phyloP scores from a whole-genome alignment of 2,888 invertebrate species.

The Drosophila cyrtoloma region DNA sequence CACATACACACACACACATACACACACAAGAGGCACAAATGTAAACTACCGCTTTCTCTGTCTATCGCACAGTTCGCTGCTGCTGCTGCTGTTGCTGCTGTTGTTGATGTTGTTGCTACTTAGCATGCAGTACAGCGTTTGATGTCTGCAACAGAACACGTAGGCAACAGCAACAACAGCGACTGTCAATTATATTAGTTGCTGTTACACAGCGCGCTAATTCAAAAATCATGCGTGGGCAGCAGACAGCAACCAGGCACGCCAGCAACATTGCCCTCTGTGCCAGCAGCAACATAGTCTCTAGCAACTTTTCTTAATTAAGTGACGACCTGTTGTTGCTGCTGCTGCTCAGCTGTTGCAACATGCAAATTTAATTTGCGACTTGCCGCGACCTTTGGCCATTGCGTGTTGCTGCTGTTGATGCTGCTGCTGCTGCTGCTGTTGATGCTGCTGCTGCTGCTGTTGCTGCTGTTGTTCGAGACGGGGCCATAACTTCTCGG shows the following conservation, averaged over 20 bases:
- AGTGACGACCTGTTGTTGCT: slow-evolving; percentile 69
- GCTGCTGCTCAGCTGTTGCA: slow-evolving; percentile 45
- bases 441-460: slow-evolving; percentile 33
- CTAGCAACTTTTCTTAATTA: slow-evolving; percentile 72
- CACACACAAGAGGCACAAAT: slow-evolving; percentile 13
- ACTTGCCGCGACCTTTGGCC: slow-evolving; percentile 56
- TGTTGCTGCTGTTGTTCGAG: slow-evolving; percentile 10
- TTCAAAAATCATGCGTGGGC: slow-evolving; percentile 84
- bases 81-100: slow-evolving; percentile 20
- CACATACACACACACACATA: neutral
- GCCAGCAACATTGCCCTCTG: slow-evolving; percentile 60
- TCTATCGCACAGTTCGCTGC: slow-evolving; percentile 14
- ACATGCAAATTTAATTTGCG: slow-evolving; percentile 81
- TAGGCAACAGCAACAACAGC: slow-evolving; percentile 62
- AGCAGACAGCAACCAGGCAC: slow-evolving; percentile 56
- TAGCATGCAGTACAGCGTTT: slow-evolving; percentile 73
- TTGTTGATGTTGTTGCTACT: slow-evolving; percentile 48
- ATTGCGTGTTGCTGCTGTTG: slow-evolving; percentile 56
- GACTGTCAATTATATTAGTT: slow-evolving; percentile 79
- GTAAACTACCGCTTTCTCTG: slow-evolving; percentile 42
- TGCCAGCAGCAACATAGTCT: slow-evolving; percentile 59
- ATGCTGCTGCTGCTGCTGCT: slow-evolving; percentile 19
- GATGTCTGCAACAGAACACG: slow-evolving; percentile 75
- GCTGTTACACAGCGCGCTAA: slow-evolving; percentile 77
- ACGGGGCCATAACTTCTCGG: slow-evolving; percentile 61